Percentiles rank a stretch among this genome's conserved stretches.
Evolutionary conservation across 2,888 invertebrate species (phyloP).

Genomic region (Buathra laborator): DNA sequence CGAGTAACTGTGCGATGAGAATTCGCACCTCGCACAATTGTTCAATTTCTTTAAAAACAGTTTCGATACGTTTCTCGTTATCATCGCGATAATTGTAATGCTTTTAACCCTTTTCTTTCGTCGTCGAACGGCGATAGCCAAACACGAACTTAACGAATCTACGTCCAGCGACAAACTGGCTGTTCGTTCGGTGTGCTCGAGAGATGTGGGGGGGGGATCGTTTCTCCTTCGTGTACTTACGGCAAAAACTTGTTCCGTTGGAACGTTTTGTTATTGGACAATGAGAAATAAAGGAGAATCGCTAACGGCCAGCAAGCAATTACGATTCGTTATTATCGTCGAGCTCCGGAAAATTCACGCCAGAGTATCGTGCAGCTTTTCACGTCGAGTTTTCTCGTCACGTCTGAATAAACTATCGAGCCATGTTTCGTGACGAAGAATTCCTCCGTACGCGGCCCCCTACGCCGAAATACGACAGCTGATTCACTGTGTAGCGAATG

Average conservation of each 20-base stretch:
- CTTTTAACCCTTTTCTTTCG: slow-evolving; percentile 1
- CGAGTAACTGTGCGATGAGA: slow-evolving; percentile 74
- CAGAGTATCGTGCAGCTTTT: background rate
- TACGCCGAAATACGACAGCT: slow-evolving; percentile 71
- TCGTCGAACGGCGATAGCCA: too few relatives aligned
- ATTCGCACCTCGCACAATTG: slow-evolving; percentile 60
- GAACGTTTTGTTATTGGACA: background rate
- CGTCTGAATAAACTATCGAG: background rate
- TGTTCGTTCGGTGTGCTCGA: background rate
- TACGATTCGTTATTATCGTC: background rate
- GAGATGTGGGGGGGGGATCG: background rate
- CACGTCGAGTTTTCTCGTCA: slow-evolving; percentile 2
- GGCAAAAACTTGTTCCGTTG: background rate
- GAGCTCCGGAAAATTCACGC: slow-evolving; percentile 9
- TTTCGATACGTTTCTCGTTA: slow-evolving; percentile 68
- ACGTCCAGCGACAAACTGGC: slow-evolving; percentile 11
- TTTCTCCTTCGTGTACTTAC: background rate
- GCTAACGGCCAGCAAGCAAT: background rate
- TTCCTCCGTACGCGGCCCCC: slow-evolving; percentile 47
- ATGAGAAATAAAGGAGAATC: background rate
- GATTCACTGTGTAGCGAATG: slow-evolving; percentile 69
- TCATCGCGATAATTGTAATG: slow-evolving; percentile 60
- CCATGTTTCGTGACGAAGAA: slow-evolving; percentile 7
- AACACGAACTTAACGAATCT: background rate
- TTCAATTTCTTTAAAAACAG: slow-evolving; percentile 56